A percentile compares a stretch with the other conserved stretches of the same genome.
Evolutionary conservation across 1,140 invertebrate genomes (phyloP).

Genomic region (Brachionus koreanus): DNA sequence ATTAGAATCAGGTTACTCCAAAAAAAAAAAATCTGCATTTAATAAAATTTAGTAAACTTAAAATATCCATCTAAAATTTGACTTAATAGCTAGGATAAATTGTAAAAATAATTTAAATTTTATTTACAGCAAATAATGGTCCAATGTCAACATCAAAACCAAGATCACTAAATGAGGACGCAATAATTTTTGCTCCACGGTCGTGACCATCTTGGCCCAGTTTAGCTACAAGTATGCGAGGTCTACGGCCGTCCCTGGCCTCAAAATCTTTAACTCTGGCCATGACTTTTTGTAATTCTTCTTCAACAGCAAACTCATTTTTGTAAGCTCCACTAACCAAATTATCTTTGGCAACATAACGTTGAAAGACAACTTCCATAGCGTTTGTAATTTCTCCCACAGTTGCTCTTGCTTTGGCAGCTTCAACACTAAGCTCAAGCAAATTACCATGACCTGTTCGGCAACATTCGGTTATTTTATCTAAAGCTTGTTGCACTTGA

Average conservation of each 20-base stretch:
- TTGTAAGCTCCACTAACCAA: constrained; percentile 67
- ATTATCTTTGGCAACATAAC: constrained; percentile 63
- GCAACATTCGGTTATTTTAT: constrained; percentile 61
- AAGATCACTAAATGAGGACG: constrained; percentile 68
- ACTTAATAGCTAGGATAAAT: constrained; percentile 61
- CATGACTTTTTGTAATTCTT: constrained; percentile 61
- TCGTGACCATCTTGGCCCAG: constrained; percentile 71
- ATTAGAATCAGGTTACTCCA: not conserved
- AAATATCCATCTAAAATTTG: no score
- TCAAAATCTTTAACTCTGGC: constrained; percentile 61
- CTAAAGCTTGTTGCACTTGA: constrained; percentile 54
- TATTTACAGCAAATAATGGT: constrained; percentile 62
- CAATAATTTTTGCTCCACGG: constrained; percentile 67
- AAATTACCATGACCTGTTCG: constrained; percentile 61
- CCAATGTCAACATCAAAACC: constrained; percentile 69
- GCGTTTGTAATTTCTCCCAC: constrained; percentile 67
- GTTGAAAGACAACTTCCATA: constrained; percentile 64
- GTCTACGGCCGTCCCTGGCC: constrained; percentile 63
- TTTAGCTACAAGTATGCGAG: constrained; percentile 67
- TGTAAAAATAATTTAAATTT: not conserved
- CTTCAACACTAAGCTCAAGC: constrained; percentile 61
- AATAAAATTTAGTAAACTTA: no score
- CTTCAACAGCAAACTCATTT: constrained; percentile 60
- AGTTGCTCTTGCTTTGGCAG: constrained; percentile 62
- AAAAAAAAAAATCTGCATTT: no score